Percentiles rank a stretch among this genome's conserved stretches.
phyloP scores from a whole-genome alignment of 2,113 vertebrate species.

The Pogonocichla stellata region DNA sequence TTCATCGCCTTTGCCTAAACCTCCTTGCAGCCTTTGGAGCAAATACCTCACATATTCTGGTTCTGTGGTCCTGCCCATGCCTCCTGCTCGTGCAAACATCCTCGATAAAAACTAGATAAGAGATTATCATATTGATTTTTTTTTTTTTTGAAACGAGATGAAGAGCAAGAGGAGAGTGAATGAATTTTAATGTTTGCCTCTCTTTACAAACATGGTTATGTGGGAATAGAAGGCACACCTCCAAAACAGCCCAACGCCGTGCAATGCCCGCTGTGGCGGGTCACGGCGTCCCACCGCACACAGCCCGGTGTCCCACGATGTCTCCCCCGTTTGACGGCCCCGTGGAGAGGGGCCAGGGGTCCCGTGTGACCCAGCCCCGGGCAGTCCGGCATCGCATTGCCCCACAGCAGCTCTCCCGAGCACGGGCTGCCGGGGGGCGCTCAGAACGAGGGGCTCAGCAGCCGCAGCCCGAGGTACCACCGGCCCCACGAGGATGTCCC shows the following conservation, averaged over 20 bases:
- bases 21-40: neutral
- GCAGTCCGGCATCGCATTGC: no score
- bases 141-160: neutral
- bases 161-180: neutral
- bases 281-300: neutral
- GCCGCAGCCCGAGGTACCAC: neutral
- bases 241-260: neutral
- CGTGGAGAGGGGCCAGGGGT: fast-evolving
- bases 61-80: no score
- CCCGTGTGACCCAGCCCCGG: neutral
- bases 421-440: neutral
- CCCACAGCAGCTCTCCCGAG: neutral
- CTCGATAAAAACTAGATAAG: neutral
- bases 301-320: neutral
- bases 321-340: neutral
- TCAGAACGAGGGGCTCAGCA: neutral
- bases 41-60: neutral
- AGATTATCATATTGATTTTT: neutral
- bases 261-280: neutral
- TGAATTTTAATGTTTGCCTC: neutral
- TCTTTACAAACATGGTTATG: fast-evolving
- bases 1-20: fast-evolving
- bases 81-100: neutral
- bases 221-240: neutral
- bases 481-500: neutral